Conservation (phyloP, 1,140 invertebrate species). For the Drosophila quadrilineata region DNA sequence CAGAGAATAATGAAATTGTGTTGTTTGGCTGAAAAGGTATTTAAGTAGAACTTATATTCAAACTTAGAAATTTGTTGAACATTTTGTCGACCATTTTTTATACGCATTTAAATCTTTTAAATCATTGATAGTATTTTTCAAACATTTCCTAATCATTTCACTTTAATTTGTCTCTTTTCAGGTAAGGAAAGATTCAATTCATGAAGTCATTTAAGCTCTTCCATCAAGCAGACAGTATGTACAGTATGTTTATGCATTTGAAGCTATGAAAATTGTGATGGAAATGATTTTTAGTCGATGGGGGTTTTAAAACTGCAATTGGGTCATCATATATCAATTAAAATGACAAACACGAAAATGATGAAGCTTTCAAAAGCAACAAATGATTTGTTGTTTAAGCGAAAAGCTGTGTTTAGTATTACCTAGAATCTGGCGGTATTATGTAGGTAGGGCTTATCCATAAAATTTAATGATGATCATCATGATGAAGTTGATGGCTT, state of each 20-base stretch:
- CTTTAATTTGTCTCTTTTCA: conserved; percentile 54
- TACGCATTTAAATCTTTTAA: background rate
- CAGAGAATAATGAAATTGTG: no score
- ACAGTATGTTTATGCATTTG: conserved; percentile 15
- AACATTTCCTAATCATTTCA: background rate
- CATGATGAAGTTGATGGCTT: conserved; percentile 42
- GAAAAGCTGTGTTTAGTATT: conserved; percentile 45
- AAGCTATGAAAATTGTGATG: conserved; percentile 41
- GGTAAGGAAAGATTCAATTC: conserved; percentile 43
- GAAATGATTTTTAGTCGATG: conserved; percentile 46
- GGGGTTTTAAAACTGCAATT: conserved; percentile 39
- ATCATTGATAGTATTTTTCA: background rate
- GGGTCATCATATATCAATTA: conserved; percentile 66
- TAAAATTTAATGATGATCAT: no score
- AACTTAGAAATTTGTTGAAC: background rate
- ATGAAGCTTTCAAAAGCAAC: conserved; percentile 24
- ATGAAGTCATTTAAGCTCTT: background rate
- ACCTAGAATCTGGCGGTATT: background rate
- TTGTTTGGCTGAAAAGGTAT: no score
- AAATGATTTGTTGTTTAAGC: conserved; percentile 46
- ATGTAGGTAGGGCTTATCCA: no score
- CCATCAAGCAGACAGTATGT: conserved; percentile 58
- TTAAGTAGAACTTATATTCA: no score
- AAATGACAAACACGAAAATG: conserved; percentile 50
- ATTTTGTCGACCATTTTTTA: background rate